Conservation (phyloP, 1,140 invertebrate species). For the Bombus polaris region DNA sequence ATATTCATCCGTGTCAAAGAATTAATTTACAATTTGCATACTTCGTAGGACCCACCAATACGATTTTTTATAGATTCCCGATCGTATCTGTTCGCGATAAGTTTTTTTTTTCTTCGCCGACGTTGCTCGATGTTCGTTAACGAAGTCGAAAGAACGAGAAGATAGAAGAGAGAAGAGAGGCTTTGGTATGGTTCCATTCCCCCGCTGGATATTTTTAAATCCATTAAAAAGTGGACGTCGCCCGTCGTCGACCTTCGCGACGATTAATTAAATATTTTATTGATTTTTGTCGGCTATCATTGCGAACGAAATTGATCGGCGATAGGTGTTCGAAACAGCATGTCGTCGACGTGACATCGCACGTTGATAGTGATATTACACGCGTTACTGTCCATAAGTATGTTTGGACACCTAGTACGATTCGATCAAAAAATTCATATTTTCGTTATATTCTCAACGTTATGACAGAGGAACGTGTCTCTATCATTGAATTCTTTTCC, state of each 20-base stretch:
- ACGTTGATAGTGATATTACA: background rate
- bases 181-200: too few relatives aligned
- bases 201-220: slow-evolving; percentile 16
- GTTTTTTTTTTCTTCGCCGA: background rate
- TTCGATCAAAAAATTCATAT: too few relatives aligned
- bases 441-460: too few relatives aligned
- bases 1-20: slow-evolving; percentile 24
- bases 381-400: too few relatives aligned
- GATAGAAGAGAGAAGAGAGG: background rate
- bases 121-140: background rate
- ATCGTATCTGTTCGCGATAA: background rate
- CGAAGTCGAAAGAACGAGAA: background rate
- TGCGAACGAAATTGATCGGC: background rate
- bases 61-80: background rate
- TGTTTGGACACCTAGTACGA: too few relatives aligned
- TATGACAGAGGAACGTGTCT: too few relatives aligned
- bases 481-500: too few relatives aligned
- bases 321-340: too few relatives aligned
- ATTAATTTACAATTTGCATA: slow-evolving; percentile 34
- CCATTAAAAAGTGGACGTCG: background rate
- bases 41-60: background rate
- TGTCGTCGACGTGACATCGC: background rate
- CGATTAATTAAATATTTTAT: slow-evolving; percentile 14
- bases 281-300: background rate
- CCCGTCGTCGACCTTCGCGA: background rate